Conservation (phyloP, 2,888 invertebrate species). For the Drosophila trichaetosa region DNA sequence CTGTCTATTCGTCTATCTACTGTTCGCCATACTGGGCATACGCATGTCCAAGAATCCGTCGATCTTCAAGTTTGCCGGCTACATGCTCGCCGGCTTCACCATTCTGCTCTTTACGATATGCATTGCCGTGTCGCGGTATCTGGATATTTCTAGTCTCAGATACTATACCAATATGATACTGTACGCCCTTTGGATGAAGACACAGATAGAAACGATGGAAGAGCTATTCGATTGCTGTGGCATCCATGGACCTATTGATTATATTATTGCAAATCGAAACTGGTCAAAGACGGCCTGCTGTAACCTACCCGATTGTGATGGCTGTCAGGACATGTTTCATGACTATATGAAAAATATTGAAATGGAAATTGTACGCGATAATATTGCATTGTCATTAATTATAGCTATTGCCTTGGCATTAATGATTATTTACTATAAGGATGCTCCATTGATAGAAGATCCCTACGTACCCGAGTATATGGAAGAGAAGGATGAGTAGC, state of each 20-base stretch:
- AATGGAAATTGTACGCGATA: slow-evolving; percentile 58
- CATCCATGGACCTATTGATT: slow-evolving; percentile 44
- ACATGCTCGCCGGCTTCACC: slow-evolving; percentile 28
- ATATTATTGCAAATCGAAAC: slow-evolving; percentile 37
- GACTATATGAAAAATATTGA: slow-evolving; percentile 33
- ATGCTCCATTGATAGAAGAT: slow-evolving; percentile 13
- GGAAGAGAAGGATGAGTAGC: slow-evolving; percentile 1
- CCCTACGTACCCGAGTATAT: slow-evolving; percentile 27
- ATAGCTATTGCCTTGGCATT: slow-evolving; percentile 25
- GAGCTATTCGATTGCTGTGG: slow-evolving; percentile 54
- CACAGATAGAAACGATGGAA: slow-evolving; percentile 36
- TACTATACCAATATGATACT: slow-evolving; percentile 32
- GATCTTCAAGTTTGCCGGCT: slow-evolving; percentile 26
- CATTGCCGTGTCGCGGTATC: slow-evolving; percentile 37
- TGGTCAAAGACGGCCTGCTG: slow-evolving; percentile 53
- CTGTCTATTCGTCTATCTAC: slow-evolving; percentile 6
- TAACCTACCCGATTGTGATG: slow-evolving; percentile 34
- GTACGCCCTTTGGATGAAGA: slow-evolving; percentile 40
- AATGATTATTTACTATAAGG: slow-evolving; percentile 18
- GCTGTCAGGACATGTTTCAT: slow-evolving; percentile 36
- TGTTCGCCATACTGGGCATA: slow-evolving; percentile 50
- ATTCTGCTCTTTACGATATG: slow-evolving; percentile 20
- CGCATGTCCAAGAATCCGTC: slow-evolving; percentile 19
- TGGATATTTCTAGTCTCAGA: background rate
- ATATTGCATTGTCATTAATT: slow-evolving; percentile 35